Conservation (phyloP, 2,113 vertebrate species). For the Strix aluco region DNA sequence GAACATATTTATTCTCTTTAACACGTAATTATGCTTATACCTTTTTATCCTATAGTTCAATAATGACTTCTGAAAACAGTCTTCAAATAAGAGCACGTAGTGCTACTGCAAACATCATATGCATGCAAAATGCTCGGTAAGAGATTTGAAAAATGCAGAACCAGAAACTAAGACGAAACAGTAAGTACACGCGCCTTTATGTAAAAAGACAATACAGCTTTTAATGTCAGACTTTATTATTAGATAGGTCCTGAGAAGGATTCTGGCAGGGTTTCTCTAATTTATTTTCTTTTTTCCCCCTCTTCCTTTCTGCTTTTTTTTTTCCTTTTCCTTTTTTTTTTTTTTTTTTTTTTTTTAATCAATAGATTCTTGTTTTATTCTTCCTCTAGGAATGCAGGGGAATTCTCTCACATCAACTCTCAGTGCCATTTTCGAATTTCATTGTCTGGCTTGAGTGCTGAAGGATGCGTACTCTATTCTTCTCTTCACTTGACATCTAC, state of each 20-base stretch:
- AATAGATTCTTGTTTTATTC: slow-evolving; percentile 29
- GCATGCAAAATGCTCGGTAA: background rate
- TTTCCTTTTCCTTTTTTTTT: background rate
- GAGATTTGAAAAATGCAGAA: slow-evolving; percentile 20
- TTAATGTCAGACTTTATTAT: slow-evolving; percentile 17
- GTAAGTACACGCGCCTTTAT: background rate
- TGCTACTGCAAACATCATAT: background rate
- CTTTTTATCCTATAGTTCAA: slow-evolving; percentile 58
- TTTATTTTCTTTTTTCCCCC: background rate
- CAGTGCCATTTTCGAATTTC: slow-evolving; percentile 44
- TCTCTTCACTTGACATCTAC: slow-evolving; percentile 59
- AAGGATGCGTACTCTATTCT: slow-evolving; percentile 29
- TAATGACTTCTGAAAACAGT: slow-evolving; percentile 49
- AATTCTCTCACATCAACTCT: slow-evolving; percentile 49
- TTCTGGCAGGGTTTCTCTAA: slow-evolving; percentile 5
- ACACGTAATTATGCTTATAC: slow-evolving; percentile 52
- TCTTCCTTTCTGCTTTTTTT: background rate
- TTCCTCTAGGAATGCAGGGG: slow-evolving; percentile 21
- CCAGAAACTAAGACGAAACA: slow-evolving; percentile 13
- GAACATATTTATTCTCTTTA: slow-evolving; percentile 66
- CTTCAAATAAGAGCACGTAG: background rate
- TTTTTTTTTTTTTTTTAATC: background rate
- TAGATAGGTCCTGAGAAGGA: background rate
- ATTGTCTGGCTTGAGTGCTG: slow-evolving; percentile 36
- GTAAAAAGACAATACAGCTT: slow-evolving; percentile 14